Evolutionary conservation across 2,888 invertebrate species (phyloP), one percentile per base, ranked within the genome.

Genomic region (Stramonita haemastoma): DNA sequence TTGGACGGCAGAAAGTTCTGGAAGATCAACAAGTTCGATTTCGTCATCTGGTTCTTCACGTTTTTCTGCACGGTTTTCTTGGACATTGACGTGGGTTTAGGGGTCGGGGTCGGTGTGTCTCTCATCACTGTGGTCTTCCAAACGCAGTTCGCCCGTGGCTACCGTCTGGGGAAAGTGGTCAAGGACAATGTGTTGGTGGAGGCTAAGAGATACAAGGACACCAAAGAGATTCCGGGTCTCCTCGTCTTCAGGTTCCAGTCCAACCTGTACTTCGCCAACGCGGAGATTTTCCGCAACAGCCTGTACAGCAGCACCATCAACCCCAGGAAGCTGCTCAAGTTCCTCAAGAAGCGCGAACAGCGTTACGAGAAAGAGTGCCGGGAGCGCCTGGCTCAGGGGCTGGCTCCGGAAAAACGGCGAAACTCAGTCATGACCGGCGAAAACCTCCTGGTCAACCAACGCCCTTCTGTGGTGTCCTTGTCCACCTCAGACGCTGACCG

Each of bases 21-120:
- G 97, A 97, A 96, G 93, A 96, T 98, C 70, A 98, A 98, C 92
- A 97, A 97, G 93, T 96, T 97, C 93, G 98, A 99, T 94, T 98
- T 97, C 0, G 93, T 97, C 73, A 94, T 95, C 86, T 96, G 95
- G 95, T 90, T 95, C 19, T 91, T 92, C 85, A 95, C 95, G 8
- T 94, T 94, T 86, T 29, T 93, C n/a, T 91, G 92, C 66, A 94
- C 94, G 11, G 94, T 95, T 29, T 93, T 95, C 90, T 91, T 96
- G 17, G 95, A 95, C 90, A 95, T 96, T 89, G 94, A 94, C 87
- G 92, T 94, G 85, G 96, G 96, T 29, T 93, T 96, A 87, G 93
- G 93, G 2, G 93, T 95, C n/a, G 96, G 0, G 93, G 94, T 95
- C 11, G 92, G 92, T 2, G 93, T 94, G 13, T 94, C 95, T 2